Percentiles rank a stretch among this genome's conserved stretches.
Evolutionary conservation across 2,797 vertebrate species (phyloP).

Genomic region (Labroides dimidiatus): DNA sequence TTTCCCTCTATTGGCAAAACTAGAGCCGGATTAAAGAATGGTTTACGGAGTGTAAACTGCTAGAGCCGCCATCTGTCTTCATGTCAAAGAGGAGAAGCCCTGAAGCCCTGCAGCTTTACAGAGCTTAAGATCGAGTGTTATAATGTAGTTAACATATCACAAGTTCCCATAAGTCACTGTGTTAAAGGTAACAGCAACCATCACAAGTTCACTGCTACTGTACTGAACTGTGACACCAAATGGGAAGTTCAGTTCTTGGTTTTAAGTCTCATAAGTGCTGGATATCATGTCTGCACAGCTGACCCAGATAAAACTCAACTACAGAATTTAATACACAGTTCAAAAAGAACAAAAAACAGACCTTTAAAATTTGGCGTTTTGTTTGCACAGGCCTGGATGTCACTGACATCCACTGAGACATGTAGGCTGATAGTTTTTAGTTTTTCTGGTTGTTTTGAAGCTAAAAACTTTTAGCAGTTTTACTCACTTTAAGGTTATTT

Average conservation of each 20-base stretch:
- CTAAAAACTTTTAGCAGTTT: too few relatives aligned
- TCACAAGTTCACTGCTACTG: neutral
- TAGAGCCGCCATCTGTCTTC: neutral
- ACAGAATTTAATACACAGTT: too few relatives aligned
- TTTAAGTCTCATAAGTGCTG: neutral
- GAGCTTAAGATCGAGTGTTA: neutral
- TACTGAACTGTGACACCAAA: neutral
- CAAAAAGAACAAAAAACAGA: too few relatives aligned
- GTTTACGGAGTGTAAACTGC: neutral
- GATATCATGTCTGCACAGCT: too few relatives aligned
- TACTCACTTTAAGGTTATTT: too few relatives aligned
- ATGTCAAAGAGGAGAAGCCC: slow-evolving; percentile 2
- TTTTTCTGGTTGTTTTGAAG: too few relatives aligned
- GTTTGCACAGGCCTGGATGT: too few relatives aligned
- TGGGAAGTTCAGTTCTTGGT: neutral
- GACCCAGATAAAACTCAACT: too few relatives aligned
- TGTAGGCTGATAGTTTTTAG: too few relatives aligned
- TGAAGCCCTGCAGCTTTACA: neutral
- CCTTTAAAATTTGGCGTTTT: too few relatives aligned
- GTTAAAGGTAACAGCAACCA: neutral
- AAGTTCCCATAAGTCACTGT: slow-evolving; percentile 3
- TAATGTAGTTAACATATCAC: neutral
- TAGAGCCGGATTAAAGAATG: neutral
- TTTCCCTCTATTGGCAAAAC: neutral
- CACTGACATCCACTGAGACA: too few relatives aligned